phyloP scores from a whole-genome alignment of 1,140 invertebrate genomes.

The Neodiprion fabricii region DNA sequence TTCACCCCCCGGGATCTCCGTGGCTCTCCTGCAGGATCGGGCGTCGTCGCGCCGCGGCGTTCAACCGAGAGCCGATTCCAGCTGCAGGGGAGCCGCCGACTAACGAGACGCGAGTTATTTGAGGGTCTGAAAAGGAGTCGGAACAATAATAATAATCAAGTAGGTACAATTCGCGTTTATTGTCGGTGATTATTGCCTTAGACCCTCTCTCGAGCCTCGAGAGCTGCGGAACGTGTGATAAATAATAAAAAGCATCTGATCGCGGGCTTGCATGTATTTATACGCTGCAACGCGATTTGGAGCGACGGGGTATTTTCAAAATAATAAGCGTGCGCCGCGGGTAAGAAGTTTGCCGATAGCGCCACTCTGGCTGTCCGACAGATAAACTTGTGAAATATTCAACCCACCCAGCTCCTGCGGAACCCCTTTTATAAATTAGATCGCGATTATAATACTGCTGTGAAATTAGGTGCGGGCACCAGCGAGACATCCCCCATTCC shows the following conservation, averaged over 20 bases:
- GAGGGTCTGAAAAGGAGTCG: conserved; percentile 54
- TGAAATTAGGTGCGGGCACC: conserved; percentile 1
- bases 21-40: conserved; percentile 20
- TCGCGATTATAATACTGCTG: conserved; percentile 5
- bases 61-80: conserved; percentile 17
- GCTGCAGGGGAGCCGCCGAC: conserved; percentile 28
- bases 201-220: conserved; percentile 37
- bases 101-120: conserved; percentile 58
- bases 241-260: conserved; percentile 52
- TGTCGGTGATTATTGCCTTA: conserved; percentile 53
- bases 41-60: conserved; percentile 22
- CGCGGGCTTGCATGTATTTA: not conserved
- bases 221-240: conserved; percentile 34
- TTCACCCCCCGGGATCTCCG: conserved; percentile 36
- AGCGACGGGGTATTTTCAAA: not conserved
- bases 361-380: not conserved
- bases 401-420: not conserved
- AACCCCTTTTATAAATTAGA: conserved; percentile 8
- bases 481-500: not conserved
- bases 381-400: conserved; percentile 6
- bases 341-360: conserved; percentile 7
- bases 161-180: conserved; percentile 54
- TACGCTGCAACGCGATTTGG: too few relatives aligned
- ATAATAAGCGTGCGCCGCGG: not conserved
- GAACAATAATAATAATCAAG: conserved; percentile 60